These are phyloP conservation scores for Stratiomys singularior DNA, from an alignment of 2,888 invertebrate genomes.

Conservation along the genomic window DNA sequence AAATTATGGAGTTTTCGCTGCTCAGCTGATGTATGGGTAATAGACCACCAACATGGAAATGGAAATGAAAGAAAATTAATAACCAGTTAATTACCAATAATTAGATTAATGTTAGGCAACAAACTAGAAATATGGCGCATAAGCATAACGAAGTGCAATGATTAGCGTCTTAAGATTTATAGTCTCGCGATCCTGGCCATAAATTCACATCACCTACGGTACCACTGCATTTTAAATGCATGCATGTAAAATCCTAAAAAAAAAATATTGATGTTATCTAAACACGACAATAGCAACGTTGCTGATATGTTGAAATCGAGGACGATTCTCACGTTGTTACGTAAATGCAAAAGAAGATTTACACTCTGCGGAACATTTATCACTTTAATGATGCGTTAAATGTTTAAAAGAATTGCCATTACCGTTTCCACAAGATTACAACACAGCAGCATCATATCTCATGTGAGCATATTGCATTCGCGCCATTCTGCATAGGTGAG, in stretches of 20 bases:
- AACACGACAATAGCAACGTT: neutral
- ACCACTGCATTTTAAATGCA: neutral
- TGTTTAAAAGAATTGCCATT: neutral
- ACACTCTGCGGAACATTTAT: neutral
- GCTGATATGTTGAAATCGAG: neutral
- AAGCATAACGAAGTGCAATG: too few species aligned
- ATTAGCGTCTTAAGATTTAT: too few species aligned
- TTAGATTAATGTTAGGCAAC: too few species aligned
- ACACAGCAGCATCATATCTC: neutral
- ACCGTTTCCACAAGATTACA: neutral
- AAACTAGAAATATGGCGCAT: too few species aligned
- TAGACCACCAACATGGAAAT: too few species aligned
- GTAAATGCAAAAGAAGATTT: neutral
- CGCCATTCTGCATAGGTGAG: too few species aligned
- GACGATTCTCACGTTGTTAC: constrained; percentile 8
- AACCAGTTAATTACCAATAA: too few species aligned
- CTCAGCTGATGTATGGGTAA: too few species aligned
- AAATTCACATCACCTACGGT: neutral
- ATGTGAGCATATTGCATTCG: neutral
- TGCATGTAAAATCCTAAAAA: neutral
- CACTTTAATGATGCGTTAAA: constrained; percentile 2
- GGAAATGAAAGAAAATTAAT: too few species aligned
- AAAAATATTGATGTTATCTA: neutral
- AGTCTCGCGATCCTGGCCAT: too few species aligned
- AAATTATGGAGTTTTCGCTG: too few species aligned